Evolutionary conservation across 2,797 vertebrate species (phyloP).

Genomic region (Leptoclinus maculatus): DNA sequence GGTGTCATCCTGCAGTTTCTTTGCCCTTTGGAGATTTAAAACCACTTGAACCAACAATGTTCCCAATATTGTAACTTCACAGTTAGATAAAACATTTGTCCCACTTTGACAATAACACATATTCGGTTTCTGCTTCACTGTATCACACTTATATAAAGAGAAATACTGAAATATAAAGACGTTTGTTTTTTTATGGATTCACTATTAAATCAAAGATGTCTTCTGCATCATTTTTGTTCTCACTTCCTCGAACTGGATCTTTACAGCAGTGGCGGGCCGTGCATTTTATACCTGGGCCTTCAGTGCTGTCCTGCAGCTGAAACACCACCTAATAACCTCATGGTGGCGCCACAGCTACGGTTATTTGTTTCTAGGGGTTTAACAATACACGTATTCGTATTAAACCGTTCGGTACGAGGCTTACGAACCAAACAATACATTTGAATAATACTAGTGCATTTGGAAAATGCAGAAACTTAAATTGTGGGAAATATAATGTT

Average conservation of each 20-base stretch:
- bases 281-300: no score
- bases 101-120: conserved; percentile 25
- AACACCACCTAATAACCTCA: no score
- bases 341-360: no score
- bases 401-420: no score
- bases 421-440: no score
- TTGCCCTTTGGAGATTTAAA: conserved; percentile 52
- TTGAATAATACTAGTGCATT: no score
- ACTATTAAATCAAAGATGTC: conserved; percentile 17
- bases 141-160: conserved; percentile 6
- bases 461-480: no score
- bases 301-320: no score
- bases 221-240: conserved; percentile 26
- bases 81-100: conserved; percentile 40
- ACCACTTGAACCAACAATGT: conserved; percentile 45
- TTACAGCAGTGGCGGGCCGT: no score
- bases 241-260: not conserved
- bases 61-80: conserved; percentile 32
- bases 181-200: not conserved
- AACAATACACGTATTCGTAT: no score
- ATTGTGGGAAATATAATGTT: no score
- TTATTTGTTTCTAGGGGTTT: no score
- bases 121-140: conserved; percentile 16
- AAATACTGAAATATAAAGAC: conserved; percentile 21
- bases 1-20: conserved; percentile 36